Base-by-base conservation (phyloP, 2,888 invertebrate species). In the Nephrotoma guestfalica region DNA sequence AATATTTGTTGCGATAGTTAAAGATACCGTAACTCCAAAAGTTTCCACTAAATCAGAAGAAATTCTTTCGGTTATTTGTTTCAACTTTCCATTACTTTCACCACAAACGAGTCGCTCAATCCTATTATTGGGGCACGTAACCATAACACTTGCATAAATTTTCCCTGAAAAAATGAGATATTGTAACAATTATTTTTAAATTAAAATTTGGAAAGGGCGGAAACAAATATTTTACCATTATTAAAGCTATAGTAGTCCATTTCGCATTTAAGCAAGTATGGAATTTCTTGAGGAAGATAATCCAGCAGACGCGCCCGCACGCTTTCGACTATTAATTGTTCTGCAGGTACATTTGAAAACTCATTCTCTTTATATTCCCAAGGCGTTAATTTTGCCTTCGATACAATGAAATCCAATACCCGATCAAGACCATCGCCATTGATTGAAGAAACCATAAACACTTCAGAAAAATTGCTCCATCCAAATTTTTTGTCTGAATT, bases 401-500 rank as follows among this genome's bases (percentile, higher is more conserved):
- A 92, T 41, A 95, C 89, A 5, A 97, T 92, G 90, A 96, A 97
- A 88, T 94, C 92, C 92, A 94, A 94, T 42, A 97, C 92, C 89
- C 95, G 94, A 43, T 93, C 92, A 1, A 97, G 91, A 1, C 97
- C 97, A 91, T 94, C 94, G 40, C 96, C 96, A 87, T 94, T 94
- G 41, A 97, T 90, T 0, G 98, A 96, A 7, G 98, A 98, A n/a
- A 97, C 94, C 93, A 98, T 95, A 90, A 99, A 99, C 9, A 99
- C 95, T 90, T 96, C 95, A 41, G 94, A 93, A 91, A 99, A 99
- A 88, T 95, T 90, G n/a, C 94, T 93, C 95, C 96, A 96, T 6
- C 94, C 94, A 0, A 88, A 87, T 86, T 88, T 87, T 0, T 90
- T 89, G 51, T 30, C 88, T 86, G 6, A 13, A 83, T 7, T 51